Percentiles rank a stretch among this genome's conserved stretches.
Conservation (phyloP, 37 sponge, comb jelly and placozoan species). For the Chondrilla cf. caribensis region DNA sequence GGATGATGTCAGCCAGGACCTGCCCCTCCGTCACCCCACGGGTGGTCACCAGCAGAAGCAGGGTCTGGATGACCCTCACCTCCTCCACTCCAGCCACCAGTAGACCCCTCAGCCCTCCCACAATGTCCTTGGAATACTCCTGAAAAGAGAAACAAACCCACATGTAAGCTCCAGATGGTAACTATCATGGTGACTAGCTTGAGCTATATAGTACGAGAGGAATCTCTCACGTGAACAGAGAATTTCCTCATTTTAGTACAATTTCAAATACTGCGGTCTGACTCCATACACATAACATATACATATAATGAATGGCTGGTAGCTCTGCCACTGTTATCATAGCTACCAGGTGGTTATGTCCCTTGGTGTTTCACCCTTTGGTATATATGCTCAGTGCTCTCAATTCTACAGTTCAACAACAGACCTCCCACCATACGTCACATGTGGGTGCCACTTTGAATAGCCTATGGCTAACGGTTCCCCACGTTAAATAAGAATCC, state of each 20-base stretch:
- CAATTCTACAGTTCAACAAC: no score
- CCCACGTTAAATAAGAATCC: no score
- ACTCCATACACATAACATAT: no score
- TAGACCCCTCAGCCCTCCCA: slow-evolving; percentile 52
- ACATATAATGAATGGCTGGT: no score
- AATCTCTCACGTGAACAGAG: neutral
- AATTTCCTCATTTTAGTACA: neutral
- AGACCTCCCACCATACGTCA: no score
- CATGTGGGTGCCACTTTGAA: no score
- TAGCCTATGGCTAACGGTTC: no score
- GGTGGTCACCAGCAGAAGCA: slow-evolving; percentile 73
- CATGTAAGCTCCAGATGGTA: neutral
- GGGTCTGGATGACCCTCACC: slow-evolving; percentile 80
- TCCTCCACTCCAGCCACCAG: slow-evolving; percentile 64
- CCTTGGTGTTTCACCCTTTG: no score
- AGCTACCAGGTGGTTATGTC: no score
- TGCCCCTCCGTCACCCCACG: slow-evolving; percentile 58
- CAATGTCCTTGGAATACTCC: slow-evolving; percentile 45
- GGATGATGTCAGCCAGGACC: slow-evolving; percentile 69
- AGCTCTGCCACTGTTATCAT: no score
- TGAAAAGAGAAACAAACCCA: slow-evolving; percentile 5
- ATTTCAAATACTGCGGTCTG: no score
- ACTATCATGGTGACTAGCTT: neutral
- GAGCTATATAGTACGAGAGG: neutral
- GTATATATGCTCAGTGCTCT: no score